Conservation (phyloP, 2,797 vertebrate genomes). For the Sebastes iracundus region DNA sequence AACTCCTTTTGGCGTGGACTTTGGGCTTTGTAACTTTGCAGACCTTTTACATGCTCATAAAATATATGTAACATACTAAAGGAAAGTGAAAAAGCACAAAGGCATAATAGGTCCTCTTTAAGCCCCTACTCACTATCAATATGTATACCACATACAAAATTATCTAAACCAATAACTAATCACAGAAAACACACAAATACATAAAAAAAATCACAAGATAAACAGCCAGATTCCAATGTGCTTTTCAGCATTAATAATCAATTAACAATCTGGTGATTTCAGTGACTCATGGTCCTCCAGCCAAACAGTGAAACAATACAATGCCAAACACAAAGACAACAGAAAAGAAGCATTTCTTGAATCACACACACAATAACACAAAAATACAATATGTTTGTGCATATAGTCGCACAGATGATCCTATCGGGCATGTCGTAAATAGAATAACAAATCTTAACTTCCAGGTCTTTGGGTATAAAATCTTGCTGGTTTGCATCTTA, state of each 20-base stretch:
- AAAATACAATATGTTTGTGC: neutral
- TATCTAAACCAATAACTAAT: neutral
- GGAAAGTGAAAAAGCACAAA: too few relatives aligned
- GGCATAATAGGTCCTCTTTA: neutral
- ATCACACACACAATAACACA: neutral
- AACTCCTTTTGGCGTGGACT: too few relatives aligned
- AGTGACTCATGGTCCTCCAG: slow-evolving; percentile 14
- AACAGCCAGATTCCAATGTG: slow-evolving; percentile 26
- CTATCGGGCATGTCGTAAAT: neutral
- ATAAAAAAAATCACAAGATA: neutral
- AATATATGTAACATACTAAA: too few relatives aligned
- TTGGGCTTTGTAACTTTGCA: too few relatives aligned
- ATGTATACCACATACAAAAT: neutral
- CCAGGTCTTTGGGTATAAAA: slow-evolving; percentile 20
- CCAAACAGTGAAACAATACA: slow-evolving; percentile 8
- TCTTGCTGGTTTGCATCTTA: slow-evolving; percentile 28
- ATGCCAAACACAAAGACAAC: slow-evolving; percentile 33
- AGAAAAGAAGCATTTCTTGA: neutral
- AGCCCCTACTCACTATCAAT: neutral
- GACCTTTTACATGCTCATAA: too few relatives aligned
- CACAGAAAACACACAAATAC: neutral
- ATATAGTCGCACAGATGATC: neutral
- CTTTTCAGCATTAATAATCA: slow-evolving; percentile 42
- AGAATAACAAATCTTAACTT: neutral
- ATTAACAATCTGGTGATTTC: slow-evolving; percentile 47